These are phyloP conservation scores for Trachelus tabidus DNA, from an alignment of 2,888 invertebrate species.

Conservation along the genomic window DNA sequence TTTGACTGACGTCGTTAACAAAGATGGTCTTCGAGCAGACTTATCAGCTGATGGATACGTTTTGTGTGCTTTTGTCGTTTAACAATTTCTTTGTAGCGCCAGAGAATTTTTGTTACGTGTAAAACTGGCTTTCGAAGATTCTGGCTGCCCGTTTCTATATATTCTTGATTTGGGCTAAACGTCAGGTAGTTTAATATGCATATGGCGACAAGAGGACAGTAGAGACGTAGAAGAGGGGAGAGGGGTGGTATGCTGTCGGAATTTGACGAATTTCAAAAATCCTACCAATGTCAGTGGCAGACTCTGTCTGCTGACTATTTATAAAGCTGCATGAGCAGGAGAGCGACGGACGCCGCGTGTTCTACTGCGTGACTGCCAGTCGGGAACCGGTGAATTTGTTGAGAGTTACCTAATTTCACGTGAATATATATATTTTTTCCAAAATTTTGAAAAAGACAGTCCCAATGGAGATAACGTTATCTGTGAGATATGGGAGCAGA, in stretches of 20 bases:
- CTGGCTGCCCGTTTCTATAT: neutral
- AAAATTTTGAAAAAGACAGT: neutral
- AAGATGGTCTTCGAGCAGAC: neutral
- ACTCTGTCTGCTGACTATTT: slow-evolving; percentile 32
- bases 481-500: neutral
- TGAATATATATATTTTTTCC: neutral
- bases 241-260: slow-evolving; percentile 21
- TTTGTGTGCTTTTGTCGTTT: neutral
- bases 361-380: neutral
- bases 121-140: neutral
- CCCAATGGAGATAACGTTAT: neutral
- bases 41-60: neutral
- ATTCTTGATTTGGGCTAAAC: neutral
- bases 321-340: slow-evolving; percentile 23
- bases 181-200: neutral
- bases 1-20: neutral
- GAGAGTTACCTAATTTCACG: no score
- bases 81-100: no score
- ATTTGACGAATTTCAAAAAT: slow-evolving; percentile 51
- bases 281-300: slow-evolving; percentile 43
- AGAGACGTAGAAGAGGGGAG: neutral
- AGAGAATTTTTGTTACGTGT: no score
- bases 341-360: neutral
- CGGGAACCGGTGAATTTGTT: neutral
- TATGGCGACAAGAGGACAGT: neutral